Evolutionary conservation across 2,113 vertebrate genomes (phyloP).

Genomic region (Otus sunia): DNA sequence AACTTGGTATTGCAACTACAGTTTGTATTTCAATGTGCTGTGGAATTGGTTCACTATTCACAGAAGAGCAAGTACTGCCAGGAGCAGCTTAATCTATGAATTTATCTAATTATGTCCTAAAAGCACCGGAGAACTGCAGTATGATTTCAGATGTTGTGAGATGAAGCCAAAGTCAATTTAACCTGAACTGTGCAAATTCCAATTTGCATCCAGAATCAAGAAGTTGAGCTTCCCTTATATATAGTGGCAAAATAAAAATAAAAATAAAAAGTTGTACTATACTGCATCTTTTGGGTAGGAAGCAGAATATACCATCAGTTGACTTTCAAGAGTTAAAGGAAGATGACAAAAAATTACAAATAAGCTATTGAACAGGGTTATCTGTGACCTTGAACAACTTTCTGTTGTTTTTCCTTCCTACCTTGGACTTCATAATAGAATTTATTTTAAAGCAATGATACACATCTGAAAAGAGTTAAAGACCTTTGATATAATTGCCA

Average conservation of each 20-base stretch:
- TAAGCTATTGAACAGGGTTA: not conserved
- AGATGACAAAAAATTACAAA: not conserved
- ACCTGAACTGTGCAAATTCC: slow-evolving; percentile 50
- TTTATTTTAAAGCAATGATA: slow-evolving; percentile 30
- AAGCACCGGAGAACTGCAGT: slow-evolving; percentile 49
- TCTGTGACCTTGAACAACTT: not conserved
- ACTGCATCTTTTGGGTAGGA: not conserved
- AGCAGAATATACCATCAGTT: not conserved
- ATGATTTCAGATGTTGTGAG: slow-evolving; percentile 64
- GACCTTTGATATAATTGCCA: slow-evolving; percentile 29
- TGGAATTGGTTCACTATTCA: slow-evolving; percentile 68
- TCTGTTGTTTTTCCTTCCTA: not conserved
- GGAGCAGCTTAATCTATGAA: slow-evolving; percentile 70
- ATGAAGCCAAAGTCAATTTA: slow-evolving; percentile 69
- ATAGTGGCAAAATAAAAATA: not conserved
- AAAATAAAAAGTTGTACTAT: not conserved
- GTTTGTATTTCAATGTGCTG: slow-evolving; percentile 66
- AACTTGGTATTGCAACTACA: slow-evolving; percentile 59
- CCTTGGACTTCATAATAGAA: not conserved
- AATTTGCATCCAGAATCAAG: slow-evolving; percentile 23
- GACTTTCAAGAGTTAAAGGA: not conserved
- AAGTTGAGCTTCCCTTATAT: not conserved
- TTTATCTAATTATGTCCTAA: slow-evolving; percentile 74
- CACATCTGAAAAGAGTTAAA: not conserved
- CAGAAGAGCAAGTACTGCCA: slow-evolving; percentile 66